Conservation (phyloP, 2,113 vertebrate species). For the Syngnathoides biaculeatus region DNA sequence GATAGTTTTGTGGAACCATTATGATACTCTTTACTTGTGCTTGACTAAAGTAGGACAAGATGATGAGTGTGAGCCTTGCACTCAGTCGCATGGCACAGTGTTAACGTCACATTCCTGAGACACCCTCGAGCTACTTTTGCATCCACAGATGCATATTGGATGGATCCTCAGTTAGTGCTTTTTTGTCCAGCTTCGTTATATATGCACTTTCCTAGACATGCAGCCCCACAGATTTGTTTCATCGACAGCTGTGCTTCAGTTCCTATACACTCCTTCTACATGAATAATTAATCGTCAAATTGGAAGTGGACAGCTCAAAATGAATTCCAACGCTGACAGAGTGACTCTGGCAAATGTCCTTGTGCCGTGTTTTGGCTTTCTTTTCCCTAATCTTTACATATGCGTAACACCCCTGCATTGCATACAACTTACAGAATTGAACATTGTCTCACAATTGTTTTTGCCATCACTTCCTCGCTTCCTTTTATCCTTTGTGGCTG, state of each 20-base stretch:
- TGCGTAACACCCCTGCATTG: slow-evolving; percentile 14
- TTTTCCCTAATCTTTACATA: slow-evolving; percentile 6
- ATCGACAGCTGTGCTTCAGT: slow-evolving; percentile 62
- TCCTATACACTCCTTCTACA: slow-evolving; percentile 41
- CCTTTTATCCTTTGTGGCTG: slow-evolving; percentile 41
- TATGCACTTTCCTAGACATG: slow-evolving; percentile 49
- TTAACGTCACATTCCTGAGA: slow-evolving; percentile 21
- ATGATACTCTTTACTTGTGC: neutral
- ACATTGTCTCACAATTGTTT: slow-evolving; percentile 35
- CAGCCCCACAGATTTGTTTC: slow-evolving; percentile 59
- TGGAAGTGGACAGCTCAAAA: slow-evolving; percentile 52
- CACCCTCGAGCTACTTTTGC: slow-evolving; percentile 23
- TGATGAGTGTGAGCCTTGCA: neutral
- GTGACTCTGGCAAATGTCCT: slow-evolving; percentile 43
- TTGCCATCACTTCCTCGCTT: slow-evolving; percentile 17
- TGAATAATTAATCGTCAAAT: slow-evolving; percentile 62
- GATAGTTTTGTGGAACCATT: neutral
- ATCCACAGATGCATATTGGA: slow-evolving; percentile 29
- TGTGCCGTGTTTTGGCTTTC: slow-evolving; percentile 24
- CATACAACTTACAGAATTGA: slow-evolving; percentile 8
- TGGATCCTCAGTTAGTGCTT: slow-evolving; percentile 46
- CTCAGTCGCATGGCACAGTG: slow-evolving; percentile 3
- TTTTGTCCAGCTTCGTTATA: slow-evolving; percentile 51
- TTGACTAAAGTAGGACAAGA: slow-evolving; percentile 5
- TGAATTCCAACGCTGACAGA: slow-evolving; percentile 53